Conservation (phyloP, 1,140 invertebrate species). For the Polypedilum pembai region DNA sequence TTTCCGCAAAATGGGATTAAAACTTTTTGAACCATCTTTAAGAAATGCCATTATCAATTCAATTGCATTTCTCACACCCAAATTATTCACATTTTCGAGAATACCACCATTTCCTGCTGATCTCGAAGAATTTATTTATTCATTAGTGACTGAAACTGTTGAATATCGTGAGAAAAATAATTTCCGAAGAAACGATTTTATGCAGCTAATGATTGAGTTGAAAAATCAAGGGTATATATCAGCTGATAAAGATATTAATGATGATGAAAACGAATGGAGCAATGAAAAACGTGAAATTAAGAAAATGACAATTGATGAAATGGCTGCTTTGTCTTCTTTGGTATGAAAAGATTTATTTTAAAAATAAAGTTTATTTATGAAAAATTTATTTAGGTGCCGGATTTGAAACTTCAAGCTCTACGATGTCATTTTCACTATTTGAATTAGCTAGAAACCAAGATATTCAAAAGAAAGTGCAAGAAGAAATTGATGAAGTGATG, state of each 20-base stretch:
- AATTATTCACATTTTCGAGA: slow-evolving; percentile 32
- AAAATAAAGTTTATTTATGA: too few relatives aligned
- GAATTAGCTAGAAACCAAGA: slow-evolving; percentile 31
- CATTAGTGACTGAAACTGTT: slow-evolving; percentile 35
- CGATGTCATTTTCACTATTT: slow-evolving; percentile 32
- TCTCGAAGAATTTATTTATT: slow-evolving; percentile 36
- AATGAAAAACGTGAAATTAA: background rate
- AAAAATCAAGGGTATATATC: slow-evolving; percentile 32
- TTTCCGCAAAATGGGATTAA: slow-evolving; percentile 36
- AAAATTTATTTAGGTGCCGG: slow-evolving; percentile 29
- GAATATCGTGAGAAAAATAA: slow-evolving; percentile 38
- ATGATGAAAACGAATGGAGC: background rate
- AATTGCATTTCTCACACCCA: slow-evolving; percentile 33
- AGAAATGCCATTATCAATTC: slow-evolving; percentile 31
- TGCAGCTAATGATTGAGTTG: slow-evolving; percentile 36
- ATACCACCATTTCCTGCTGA: slow-evolving; percentile 32
- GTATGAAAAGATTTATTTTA: too few relatives aligned
- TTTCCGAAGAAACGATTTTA: slow-evolving; percentile 35
- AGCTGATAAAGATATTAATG: background rate
- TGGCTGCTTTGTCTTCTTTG: slow-evolving; percentile 32
- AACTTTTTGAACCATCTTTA: slow-evolving; percentile 32
- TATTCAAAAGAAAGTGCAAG: slow-evolving; percentile 33
- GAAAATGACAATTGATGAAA: slow-evolving; percentile 30
- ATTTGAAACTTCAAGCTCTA: slow-evolving; percentile 33
- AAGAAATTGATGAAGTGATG: slow-evolving; percentile 44